Base-by-base conservation (phyloP, 2,113 vertebrate species). In the Apus apus region DNA sequence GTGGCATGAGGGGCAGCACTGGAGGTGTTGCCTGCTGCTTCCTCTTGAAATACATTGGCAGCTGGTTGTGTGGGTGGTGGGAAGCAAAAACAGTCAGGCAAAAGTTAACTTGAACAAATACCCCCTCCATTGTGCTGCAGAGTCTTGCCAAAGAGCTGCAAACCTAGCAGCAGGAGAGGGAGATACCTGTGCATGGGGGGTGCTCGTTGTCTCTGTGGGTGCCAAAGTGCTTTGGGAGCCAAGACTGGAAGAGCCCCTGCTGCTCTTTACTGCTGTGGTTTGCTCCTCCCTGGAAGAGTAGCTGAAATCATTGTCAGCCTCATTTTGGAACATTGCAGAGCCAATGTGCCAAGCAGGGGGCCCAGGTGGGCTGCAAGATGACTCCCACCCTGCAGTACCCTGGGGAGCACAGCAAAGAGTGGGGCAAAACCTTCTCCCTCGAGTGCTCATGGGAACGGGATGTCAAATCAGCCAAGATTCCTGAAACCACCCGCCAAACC, bases 261-360 rank as follows among this genome's bases (percentile, higher is more conserved):
- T 82, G 81, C 50, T 54, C 58, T 70, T 57, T 26, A 20, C 43
- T 8, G 1, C 40, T 66, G 66, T 1, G 4, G 18, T 81, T 82
- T 60, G 48, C 64, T 66, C 23, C 34, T 80, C 29, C 57, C 43
- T 94, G 50, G 26, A 29, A 54, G 45, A 81, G 50, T 57, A 22
- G 38, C 3, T 6, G 50, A 50, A 72, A 48, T 61, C n/a, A 7
- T 73, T 40, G 25, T 70, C 4, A 0, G 19, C 62, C 34, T 27
- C 0, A 0, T 32, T 65, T n/a, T 29, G 38, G 54, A 73, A 73
- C 3, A 0, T 16, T 60, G 74, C 54, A 62, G 45, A 68, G 58
- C 62, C 50, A 8, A 0, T 3, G 22, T 68, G 23, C 64, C 54
- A 10, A 65, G 65, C 13, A 2, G 40, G 66, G 65, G 74, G 70